These are phyloP conservation scores for Chydorus sphaericus DNA, from an alignment of 2,888 invertebrate genomes.

Conservation along the genomic window DNA sequence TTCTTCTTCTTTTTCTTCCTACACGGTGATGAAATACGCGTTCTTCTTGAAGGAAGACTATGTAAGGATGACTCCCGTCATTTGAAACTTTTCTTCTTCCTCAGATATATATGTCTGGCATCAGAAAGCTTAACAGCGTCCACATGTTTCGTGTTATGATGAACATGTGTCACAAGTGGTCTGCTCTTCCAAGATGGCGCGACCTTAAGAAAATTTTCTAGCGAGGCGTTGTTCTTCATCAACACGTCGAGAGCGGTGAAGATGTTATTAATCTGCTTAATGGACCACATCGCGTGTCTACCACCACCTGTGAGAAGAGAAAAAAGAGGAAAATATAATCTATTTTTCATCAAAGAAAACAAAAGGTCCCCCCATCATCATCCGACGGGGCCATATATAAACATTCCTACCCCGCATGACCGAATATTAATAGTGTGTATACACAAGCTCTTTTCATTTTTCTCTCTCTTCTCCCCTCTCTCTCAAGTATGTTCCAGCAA, in stretches of 20 bases:
- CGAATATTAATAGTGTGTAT: not conserved
- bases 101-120: not conserved
- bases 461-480: too few species aligned
- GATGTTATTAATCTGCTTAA: conserved; percentile 6
- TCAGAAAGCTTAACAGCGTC: not conserved
- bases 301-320: not conserved
- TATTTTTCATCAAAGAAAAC: not conserved
- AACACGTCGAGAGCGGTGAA: not conserved
- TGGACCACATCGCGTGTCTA: conserved; percentile 4
- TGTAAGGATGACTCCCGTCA: not conserved
- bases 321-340: not conserved
- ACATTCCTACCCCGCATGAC: not conserved
- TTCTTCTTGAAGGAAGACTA: not conserved
- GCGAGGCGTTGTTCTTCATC: not conserved
- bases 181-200: too few species aligned
- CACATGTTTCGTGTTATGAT: not conserved
- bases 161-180: too few species aligned
- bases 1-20: not conserved
- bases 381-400: not conserved
- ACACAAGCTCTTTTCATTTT: too few species aligned
- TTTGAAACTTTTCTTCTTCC: not conserved
- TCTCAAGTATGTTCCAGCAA: too few species aligned
- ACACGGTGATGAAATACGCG: not conserved
- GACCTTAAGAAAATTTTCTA: too few species aligned
- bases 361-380: not conserved